Base-by-base conservation (phyloP, 2,797 vertebrate genomes). In the Neosalanx taihuensis region DNA sequence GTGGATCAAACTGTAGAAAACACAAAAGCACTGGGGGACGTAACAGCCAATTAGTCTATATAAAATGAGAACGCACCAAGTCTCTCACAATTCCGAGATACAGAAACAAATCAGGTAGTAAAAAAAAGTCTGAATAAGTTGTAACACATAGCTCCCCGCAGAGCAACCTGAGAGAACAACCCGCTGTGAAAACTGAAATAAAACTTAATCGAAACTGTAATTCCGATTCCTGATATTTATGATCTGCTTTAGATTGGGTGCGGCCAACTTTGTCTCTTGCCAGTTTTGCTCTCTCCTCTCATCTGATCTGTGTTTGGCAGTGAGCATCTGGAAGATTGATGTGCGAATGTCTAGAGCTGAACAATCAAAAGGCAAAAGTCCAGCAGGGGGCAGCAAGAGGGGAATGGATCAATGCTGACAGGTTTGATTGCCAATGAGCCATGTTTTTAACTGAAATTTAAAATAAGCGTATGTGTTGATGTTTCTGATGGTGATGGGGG, bases 341-440 rank as follows among this genome's bases (percentile, higher is more conserved):
- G 70, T 72, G 23, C 70, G 65, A 71, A 62, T 70, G 51, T 66
- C 17, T 70, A 53, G 63, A 63, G 67, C 71, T 60, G 71, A 70
- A 72, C 23, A 26, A 26, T 26, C 23, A 26, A 26, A 26, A 26
- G 23, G 23, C 23, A 26, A 26, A 26, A 26, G 23, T 26, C 23
- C 23, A 26, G 23, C 23, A 26, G 23, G 23, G 23, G 23, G 23
- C 23, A 26, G 23, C 23, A 26, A 26, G 23, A 26, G 23, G 23
- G 23, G 23, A 26, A 26, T 26, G 23, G 23, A 1, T 26, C 23
- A 26, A 26, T 26, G 23, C 23, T 26, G 23, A 26, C 23, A 26
- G 23, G 23, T 26, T 26, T 26, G 23, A 26, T 26, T 26, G 23
- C 23, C 23, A 26, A 26, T 26, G 23, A 26, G 23, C 23, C 1